Evolutionary conservation across 1,140 invertebrate genomes (phyloP), one percentile per base, ranked within the genome.

Genomic region (Hylyphantes graminicola): DNA sequence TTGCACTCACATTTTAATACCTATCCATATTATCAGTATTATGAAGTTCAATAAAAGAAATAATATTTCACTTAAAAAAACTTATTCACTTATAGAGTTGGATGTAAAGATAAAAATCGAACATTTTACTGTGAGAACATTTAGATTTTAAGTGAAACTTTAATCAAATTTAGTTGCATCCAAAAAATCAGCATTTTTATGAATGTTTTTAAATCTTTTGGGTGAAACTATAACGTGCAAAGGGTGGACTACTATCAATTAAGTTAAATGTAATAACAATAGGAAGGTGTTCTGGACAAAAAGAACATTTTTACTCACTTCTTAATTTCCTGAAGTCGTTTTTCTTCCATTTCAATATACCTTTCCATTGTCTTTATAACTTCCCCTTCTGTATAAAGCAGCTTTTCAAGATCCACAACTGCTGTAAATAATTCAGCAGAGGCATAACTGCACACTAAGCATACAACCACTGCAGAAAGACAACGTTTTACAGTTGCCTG

Each of bases 311-410:
- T 19, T 9, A 80, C 63, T 85, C 57, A 85, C 84, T 85, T 79
- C 74, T 61, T 63, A 54, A 98, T 91, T 85, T 93, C 92, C 53
- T 92, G 90, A 48, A 99, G 89, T 89, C 95, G 93, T 77, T 93
- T 91, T 89, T 97, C 95, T 91, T 98, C 95, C 53, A 93, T 93
- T 10, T 92, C 90, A 67, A 99, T 93, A 89, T 96, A 98, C 70
- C 93, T 92, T 87, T 97, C 93, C 75, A 98, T 90, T 78, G 94
- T 95, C 87, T 93, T 92, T 86, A 97, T 94, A 79, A 98, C 93
- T 85, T 94, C 93, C 73, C 93, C 92, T 91, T 99, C 96, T 54
- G 96, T 97, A 88, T 95, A 93, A 73, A 98, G 90, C 15, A 98
- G 91, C 86, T 94, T 94, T 90, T 98, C 95, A 89, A 98, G 92